Evolutionary conservation across 2,888 invertebrate genomes (phyloP).

Genomic region (Corbicula japonica): DNA sequence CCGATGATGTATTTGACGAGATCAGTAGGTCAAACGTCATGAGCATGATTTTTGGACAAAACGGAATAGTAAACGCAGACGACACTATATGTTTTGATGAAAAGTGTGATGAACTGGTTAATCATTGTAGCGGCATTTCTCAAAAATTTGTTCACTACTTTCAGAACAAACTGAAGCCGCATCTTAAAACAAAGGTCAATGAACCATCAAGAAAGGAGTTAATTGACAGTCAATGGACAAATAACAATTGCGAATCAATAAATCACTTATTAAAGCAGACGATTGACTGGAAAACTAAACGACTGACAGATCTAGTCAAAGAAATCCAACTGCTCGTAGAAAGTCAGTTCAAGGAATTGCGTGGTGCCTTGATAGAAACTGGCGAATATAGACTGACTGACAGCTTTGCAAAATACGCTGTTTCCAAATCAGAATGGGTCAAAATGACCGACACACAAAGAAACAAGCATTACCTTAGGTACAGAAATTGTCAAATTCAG

Average conservation of each 20-base stretch:
- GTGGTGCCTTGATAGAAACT: constrained; percentile 25
- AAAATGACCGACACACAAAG: constrained; percentile 35
- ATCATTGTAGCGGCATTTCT: not conserved
- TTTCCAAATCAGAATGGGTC: constrained; percentile 31
- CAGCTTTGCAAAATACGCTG: constrained; percentile 17
- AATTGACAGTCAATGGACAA: constrained; percentile 45
- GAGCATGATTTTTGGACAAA: constrained; percentile 31
- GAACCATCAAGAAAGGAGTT: not conserved
- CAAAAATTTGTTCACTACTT: constrained; percentile 37
- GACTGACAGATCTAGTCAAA: constrained; percentile 10
- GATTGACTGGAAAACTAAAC: constrained; percentile 33
- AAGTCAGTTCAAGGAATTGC: constrained; percentile 23
- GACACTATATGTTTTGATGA: constrained; percentile 44
- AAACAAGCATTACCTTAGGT: constrained; percentile 3
- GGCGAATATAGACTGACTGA: constrained; percentile 26
- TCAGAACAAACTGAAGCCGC: constrained; percentile 8
- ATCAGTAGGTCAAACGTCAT: constrained; percentile 18
- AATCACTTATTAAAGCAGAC: constrained; percentile 58
- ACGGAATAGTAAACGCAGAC: constrained; percentile 34
- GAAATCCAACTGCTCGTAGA: constrained; percentile 8
- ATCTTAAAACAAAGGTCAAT: constrained; percentile 30
- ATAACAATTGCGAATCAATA: constrained; percentile 51
- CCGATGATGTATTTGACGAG: constrained; percentile 28
- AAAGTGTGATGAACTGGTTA: constrained; percentile 39
- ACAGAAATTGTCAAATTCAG: not conserved